phyloP scores from a whole-genome alignment of 2,113 vertebrate species.

The Nothobranchius furzeri region DNA sequence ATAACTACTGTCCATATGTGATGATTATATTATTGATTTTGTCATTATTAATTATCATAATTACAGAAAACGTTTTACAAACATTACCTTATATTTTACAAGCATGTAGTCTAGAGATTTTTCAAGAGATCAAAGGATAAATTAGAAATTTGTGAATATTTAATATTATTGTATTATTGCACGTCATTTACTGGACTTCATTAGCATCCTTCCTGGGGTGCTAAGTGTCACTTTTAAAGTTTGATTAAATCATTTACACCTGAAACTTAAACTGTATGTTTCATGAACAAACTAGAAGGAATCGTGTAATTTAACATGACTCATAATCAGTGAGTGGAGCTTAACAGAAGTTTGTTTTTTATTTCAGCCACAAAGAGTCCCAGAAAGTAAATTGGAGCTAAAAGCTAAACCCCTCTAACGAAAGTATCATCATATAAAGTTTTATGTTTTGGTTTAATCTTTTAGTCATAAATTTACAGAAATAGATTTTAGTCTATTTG shows the following conservation, averaged over 20 bases:
- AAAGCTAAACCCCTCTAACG: conserved; percentile 27
- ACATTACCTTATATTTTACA: too few relatives aligned
- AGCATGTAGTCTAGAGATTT: too few relatives aligned
- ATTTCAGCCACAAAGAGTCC: conserved; percentile 24
- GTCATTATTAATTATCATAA: too few relatives aligned
- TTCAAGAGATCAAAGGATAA: too few relatives aligned
- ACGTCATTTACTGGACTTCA: not conserved
- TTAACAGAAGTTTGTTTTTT: conserved; percentile 19
- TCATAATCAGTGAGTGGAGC: conserved; percentile 5
- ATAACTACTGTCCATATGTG: not conserved
- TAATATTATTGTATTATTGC: too few relatives aligned
- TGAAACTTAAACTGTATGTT: not conserved
- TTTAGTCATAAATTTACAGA: too few relatives aligned
- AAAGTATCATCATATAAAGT: not conserved
- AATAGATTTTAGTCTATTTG: too few relatives aligned
- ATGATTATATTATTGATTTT: too few relatives aligned
- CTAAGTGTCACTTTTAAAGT: not conserved
- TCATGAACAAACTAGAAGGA: not conserved
- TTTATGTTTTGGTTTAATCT: too few relatives aligned
- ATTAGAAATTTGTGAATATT: too few relatives aligned
- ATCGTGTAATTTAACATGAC: conserved; percentile 22
- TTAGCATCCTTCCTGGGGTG: not conserved
- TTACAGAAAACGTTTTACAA: too few relatives aligned
- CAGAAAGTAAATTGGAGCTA: not conserved
- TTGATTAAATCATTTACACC: not conserved